Conservation (phyloP, 2,888 invertebrate species). For the Drosophila neotestacea region DNA sequence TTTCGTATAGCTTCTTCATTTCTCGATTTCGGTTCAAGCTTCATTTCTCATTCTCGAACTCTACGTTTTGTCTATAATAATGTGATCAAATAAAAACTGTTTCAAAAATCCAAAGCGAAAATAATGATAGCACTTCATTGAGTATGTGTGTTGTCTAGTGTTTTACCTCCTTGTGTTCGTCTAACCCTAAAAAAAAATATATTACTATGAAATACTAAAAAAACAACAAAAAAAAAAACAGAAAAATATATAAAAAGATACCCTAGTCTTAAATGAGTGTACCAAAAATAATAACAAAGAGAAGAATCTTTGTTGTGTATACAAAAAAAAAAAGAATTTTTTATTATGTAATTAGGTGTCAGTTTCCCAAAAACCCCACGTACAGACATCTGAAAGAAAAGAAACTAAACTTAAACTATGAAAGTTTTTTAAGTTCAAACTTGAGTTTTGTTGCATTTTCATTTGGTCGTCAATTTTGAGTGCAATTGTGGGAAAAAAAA, state of each 20-base stretch:
- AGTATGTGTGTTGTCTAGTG: conserved; percentile 95
- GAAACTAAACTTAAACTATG: conserved; percentile 6
- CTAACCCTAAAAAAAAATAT: conserved; percentile 86
- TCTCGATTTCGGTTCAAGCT: conserved; percentile 47
- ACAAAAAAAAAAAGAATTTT: conserved; percentile 14
- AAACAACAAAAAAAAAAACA: conserved; percentile 7
- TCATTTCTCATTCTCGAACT: conserved; percentile 61
- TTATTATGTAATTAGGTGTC: conserved; percentile 33
- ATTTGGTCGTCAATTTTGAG: conserved; percentile 5
- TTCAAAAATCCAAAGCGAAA: conserved; percentile 82
- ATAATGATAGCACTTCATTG: conserved; percentile 86
- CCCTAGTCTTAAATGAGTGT: conserved; percentile 36
- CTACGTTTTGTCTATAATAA: conserved; percentile 57
- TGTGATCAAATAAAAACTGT: conserved; percentile 59
- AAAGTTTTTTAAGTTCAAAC: conserved; percentile 3
- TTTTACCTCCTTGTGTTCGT: conserved; percentile 95
- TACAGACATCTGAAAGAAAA: conserved; percentile 24
- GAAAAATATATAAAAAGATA: conserved; percentile 20
- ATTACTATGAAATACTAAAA: conserved; percentile 61
- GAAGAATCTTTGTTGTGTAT: conserved; percentile 16
- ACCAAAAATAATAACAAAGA: conserved; percentile 13
- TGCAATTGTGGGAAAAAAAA: conserved; percentile 9
- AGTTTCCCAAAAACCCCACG: conserved; percentile 2
- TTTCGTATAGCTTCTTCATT: conserved; percentile 40
- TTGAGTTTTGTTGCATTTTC: conserved; percentile 26